Conservation (phyloP, 1,140 invertebrate genomes). For the Phenacoccus solenopsis region DNA sequence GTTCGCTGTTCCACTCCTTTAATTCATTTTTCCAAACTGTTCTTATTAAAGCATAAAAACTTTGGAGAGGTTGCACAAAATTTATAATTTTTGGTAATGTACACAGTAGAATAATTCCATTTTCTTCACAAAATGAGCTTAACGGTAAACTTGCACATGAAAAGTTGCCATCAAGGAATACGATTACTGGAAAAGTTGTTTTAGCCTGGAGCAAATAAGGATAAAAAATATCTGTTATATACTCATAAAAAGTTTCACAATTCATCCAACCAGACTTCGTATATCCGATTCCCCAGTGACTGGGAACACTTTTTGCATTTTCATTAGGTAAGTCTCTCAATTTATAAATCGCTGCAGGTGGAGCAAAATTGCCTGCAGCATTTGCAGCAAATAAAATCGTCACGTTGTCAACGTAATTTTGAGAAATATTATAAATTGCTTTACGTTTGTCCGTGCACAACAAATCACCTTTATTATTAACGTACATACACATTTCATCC, state of each 20-base stretch:
- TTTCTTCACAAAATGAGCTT: not conserved
- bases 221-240: constrained; percentile 31
- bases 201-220: not conserved
- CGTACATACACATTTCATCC: constrained; percentile 33
- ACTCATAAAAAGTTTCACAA: constrained; percentile 33
- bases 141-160: not conserved
- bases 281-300: constrained; percentile 30
- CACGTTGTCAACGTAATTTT: constrained; percentile 15
- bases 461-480: constrained; percentile 29
- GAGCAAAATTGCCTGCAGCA: constrained; percentile 30
- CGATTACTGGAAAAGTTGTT: not conserved
- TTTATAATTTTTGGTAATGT: not conserved
- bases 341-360: constrained; percentile 31
- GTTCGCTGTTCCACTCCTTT: not conserved
- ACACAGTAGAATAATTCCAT: not conserved
- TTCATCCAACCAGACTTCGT: constrained; percentile 34
- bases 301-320: constrained; percentile 28
- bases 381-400: constrained; percentile 32
- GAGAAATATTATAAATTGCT: not conserved
- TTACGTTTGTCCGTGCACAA: constrained; percentile 32
- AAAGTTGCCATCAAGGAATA: not conserved
- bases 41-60: not conserved
- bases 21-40: not conserved
- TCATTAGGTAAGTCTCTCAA: constrained; percentile 26
- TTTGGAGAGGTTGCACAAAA: not conserved